A percentile compares a stretch with the other conserved stretches of the same genome.
phyloP scores from a whole-genome alignment of 1,140 invertebrate species.

The Micrasema longulum region DNA sequence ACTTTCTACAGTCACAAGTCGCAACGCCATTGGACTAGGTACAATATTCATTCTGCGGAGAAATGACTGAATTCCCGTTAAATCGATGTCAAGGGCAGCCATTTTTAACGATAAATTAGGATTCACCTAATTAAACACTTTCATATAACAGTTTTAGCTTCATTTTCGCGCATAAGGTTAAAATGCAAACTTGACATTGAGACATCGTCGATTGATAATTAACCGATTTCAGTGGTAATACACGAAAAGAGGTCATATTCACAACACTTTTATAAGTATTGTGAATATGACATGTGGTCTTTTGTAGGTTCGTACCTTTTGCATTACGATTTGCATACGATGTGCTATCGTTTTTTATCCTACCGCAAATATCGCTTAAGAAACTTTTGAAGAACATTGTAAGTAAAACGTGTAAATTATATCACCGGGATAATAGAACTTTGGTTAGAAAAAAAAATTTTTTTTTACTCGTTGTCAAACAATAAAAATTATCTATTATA shows the following conservation, averaged over 20 bases:
- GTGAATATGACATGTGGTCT: conserved; percentile 28
- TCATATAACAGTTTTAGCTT: not conserved
- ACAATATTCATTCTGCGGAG: not conserved
- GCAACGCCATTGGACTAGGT: not conserved
- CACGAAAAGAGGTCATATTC: conserved; percentile 17
- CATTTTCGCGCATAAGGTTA: conserved; percentile 14
- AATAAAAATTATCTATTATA: no score
- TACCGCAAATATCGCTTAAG: conserved; percentile 11
- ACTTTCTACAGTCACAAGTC: not conserved
- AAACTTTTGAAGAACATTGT: not conserved
- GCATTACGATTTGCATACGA: conserved; percentile 29
- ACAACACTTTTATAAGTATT: conserved; percentile 6
- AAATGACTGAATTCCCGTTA: not conserved
- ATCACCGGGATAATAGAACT: not conserved
- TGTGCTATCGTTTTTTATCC: conserved; percentile 18
- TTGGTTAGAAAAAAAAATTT: no score
- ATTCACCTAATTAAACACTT: conserved; percentile 12
- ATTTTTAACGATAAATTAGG: conserved; percentile 18
- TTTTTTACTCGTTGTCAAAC: no score
- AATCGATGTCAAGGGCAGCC: conserved; percentile 18
- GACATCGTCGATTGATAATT: conserved; percentile 15
- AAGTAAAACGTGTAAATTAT: conserved; percentile 6
- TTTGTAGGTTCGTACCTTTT: conserved; percentile 9
- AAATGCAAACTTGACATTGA: conserved; percentile 36
- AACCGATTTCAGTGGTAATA: conserved; percentile 19